A percentile compares a stretch with the other conserved stretches of the same genome.
Evolutionary conservation across 2,888 invertebrate species (phyloP).

Genomic region (Agrotis ipsilon): DNA sequence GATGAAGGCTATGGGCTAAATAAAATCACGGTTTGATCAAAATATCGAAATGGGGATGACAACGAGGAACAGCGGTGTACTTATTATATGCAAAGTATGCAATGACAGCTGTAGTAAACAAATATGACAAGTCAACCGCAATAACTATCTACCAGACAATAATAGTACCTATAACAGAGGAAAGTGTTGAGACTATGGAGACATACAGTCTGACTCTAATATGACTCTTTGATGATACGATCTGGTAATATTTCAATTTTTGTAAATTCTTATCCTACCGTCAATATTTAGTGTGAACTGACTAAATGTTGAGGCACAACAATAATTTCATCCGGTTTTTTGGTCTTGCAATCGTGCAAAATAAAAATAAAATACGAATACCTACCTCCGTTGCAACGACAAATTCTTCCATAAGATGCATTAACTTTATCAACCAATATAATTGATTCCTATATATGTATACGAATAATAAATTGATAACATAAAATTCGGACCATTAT

Average conservation of each 20-base stretch:
- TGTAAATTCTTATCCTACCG: background rate
- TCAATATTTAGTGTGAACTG: background rate
- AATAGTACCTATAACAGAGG: no score
- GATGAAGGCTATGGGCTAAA: no score
- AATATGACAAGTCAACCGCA: slow-evolving; percentile 22
- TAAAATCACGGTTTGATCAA: no score
- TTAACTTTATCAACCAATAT: background rate
- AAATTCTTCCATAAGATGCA: background rate
- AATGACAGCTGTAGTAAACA: slow-evolving; percentile 2
- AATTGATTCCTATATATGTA: background rate
- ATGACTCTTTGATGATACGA: background rate
- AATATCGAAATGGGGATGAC: no score
- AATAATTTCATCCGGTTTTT: background rate
- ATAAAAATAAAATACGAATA: background rate
- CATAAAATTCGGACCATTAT: background rate
- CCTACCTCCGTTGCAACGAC: background rate
- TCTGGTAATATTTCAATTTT: background rate
- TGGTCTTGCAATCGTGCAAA: background rate
- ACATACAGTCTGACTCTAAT: no score
- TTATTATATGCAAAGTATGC: no score
- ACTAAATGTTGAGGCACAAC: background rate
- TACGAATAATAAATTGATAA: slow-evolving; percentile 13
- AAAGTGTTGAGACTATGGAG: slow-evolving; percentile 9
- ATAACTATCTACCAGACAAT: background rate
- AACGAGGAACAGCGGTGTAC: no score